Evolutionary conservation across 1,140 invertebrate genomes (phyloP).

Genomic region (Pseudomyrmex dendroicus): DNA sequence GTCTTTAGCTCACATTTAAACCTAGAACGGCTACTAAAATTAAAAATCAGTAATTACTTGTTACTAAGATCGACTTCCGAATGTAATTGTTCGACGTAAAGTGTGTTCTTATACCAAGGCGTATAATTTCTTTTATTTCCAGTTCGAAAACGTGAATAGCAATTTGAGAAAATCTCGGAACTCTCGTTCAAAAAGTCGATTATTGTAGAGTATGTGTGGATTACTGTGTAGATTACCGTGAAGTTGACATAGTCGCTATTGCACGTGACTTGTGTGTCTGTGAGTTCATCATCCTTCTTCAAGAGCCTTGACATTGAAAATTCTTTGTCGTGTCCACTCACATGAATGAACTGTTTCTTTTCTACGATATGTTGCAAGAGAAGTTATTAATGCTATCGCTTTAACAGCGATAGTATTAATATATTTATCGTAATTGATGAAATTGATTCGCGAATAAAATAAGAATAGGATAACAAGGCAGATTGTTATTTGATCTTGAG

Average conservation of each 20-base stretch:
- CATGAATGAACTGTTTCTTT: not conserved
- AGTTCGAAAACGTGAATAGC: constrained; percentile 35
- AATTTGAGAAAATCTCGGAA: constrained; percentile 39
- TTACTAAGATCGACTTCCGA: not conserved
- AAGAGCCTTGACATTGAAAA: constrained; percentile 62
- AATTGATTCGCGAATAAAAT: constrained; percentile 41
- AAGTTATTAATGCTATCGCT: constrained; percentile 14
- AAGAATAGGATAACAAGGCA: constrained; percentile 9
- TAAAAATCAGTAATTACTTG: no score
- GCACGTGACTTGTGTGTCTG: no score
- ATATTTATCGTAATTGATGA: constrained; percentile 14
- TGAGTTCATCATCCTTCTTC: not conserved
- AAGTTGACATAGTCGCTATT: constrained; percentile 28
- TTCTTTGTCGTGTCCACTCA: constrained; percentile 1
- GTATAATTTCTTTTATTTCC: not conserved
- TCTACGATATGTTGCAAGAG: not conserved
- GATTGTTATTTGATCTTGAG: constrained; percentile 6
- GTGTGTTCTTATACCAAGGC: not conserved
- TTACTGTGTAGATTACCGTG: not conserved
- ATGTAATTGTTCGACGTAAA: constrained; percentile 12
- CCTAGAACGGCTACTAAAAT: not conserved
- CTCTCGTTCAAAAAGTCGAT: constrained; percentile 15
- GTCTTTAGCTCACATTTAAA: not conserved
- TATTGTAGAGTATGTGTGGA: constrained; percentile 3
- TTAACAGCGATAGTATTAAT: not conserved